A percentile compares a stretch with the other conserved stretches of the same genome.
These are phyloP conservation scores for Ditylenchus weischeri DNA, from an alignment of 2,888 invertebrate genomes.

Conservation along the genomic window DNA sequence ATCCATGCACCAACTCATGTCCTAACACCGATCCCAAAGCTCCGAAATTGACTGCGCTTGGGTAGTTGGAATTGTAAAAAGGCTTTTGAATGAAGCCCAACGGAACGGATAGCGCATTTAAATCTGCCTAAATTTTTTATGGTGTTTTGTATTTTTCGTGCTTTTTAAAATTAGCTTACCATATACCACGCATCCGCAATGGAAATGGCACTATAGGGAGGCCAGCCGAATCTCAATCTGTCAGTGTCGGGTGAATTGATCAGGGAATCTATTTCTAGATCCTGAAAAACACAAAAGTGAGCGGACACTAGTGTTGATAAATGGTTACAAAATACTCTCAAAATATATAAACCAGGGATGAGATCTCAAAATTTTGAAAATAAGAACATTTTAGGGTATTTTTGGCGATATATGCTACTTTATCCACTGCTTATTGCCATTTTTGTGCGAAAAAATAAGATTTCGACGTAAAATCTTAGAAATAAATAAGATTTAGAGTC, in stretches of 20 bases:
- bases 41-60: constrained; percentile 68
- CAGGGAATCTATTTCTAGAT: not conserved
- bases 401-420: no score
- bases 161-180: constrained; percentile 23
- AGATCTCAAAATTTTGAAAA: no score
- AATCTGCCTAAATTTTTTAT: constrained; percentile 40
- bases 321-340: no score
- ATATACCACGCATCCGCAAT: constrained; percentile 54
- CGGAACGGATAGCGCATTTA: constrained; percentile 56
- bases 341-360: no score
- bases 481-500: no score
- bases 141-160: constrained; percentile 14
- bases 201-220: constrained; percentile 29
- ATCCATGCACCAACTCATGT: constrained; percentile 39
- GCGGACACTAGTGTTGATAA: no score
- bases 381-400: no score
- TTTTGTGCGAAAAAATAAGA: no score
- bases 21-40: constrained; percentile 73
- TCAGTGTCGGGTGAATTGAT: constrained; percentile 18
- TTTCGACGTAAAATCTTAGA: no score
- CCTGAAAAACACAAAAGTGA: constrained; percentile 12
- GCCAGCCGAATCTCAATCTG: constrained; percentile 45
- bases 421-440: no score
- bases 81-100: constrained; percentile 51
- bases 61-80: constrained; percentile 51